Conservation (phyloP, 2,797 vertebrate genomes). For the Acropternis orthonyx region DNA sequence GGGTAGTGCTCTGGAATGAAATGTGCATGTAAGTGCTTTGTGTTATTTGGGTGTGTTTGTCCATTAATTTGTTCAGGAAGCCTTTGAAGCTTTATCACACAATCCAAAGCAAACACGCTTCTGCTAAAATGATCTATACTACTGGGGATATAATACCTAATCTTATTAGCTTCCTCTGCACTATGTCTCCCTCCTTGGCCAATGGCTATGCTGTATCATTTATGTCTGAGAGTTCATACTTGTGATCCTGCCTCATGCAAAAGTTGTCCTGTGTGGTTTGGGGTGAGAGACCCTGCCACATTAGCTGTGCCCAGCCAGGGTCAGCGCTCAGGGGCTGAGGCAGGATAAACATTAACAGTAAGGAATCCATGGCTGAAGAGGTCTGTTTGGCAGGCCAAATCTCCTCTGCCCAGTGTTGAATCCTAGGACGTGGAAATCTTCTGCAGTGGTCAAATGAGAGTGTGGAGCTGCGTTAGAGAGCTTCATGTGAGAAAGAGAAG, state of each 20-base stretch:
- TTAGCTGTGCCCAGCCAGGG: neutral
- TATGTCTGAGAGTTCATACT: neutral
- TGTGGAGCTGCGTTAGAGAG: neutral
- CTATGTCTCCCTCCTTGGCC: slow-evolving; percentile 8
- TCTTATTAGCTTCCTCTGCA: slow-evolving; percentile 38
- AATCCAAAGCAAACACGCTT: slow-evolving; percentile 58
- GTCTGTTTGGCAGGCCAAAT: neutral
- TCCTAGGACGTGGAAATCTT: neutral
- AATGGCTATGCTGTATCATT: neutral
- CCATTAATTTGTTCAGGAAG: slow-evolving; percentile 66
- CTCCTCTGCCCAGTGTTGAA: neutral
- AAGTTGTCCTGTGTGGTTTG: neutral
- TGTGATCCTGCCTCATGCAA: neutral
- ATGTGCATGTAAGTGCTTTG: neutral
- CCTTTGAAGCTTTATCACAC: slow-evolving; percentile 55
- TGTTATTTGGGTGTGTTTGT: slow-evolving; percentile 42
- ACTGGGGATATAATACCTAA: slow-evolving; percentile 38
- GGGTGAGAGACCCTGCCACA: neutral
- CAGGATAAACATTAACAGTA: accelerated
- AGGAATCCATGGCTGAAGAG: neutral
- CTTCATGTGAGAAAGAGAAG: neutral
- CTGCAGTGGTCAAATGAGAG: neutral
- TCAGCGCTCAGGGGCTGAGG: neutral
- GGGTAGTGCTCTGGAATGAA: neutral
- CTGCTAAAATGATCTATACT: slow-evolving; percentile 49